Evolutionary conservation across 2,113 vertebrate species (phyloP).

Genomic region (Bos javanicus): DNA sequence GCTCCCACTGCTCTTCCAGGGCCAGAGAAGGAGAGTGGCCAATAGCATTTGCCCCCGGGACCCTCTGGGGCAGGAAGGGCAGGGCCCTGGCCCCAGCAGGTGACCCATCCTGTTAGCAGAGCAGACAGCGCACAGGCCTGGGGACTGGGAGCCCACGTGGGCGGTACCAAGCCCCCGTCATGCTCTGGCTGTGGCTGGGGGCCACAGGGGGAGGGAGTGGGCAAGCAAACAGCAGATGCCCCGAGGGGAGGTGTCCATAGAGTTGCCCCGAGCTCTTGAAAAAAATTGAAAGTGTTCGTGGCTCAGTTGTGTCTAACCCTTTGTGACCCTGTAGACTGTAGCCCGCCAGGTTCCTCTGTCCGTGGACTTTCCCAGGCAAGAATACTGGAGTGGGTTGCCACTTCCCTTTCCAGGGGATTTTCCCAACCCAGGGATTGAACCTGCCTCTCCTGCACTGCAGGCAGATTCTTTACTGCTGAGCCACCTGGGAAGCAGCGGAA

Average conservation of each 20-base stretch:
- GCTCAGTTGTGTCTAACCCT: background rate
- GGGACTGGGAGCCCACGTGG: background rate
- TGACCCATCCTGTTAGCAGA: background rate
- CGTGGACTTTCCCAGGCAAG: background rate
- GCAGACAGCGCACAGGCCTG: fast-evolving
- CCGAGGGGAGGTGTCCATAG: conserved; percentile 1
- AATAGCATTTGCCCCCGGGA: background rate
- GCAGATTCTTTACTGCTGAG: background rate
- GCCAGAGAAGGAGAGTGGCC: background rate
- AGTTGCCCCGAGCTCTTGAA: background rate
- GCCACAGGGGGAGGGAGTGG: background rate
- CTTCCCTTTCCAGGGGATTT: background rate
- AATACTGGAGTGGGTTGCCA: background rate
- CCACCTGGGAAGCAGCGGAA: background rate
- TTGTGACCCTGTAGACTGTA: background rate
- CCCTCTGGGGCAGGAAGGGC: background rate
- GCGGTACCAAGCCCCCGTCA: fast-evolving
- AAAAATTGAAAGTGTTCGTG: background rate
- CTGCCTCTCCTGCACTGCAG: background rate
- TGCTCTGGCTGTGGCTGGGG: background rate
- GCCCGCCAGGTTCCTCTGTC: background rate
- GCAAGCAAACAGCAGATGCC: conserved; percentile 76
- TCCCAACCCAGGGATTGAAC: background rate
- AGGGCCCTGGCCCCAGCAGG: background rate
- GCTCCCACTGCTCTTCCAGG: background rate